These are phyloP conservation scores for Epinephelus fuscoguttatus DNA, from an alignment of 2,113 vertebrate genomes.

Conservation along the genomic window DNA sequence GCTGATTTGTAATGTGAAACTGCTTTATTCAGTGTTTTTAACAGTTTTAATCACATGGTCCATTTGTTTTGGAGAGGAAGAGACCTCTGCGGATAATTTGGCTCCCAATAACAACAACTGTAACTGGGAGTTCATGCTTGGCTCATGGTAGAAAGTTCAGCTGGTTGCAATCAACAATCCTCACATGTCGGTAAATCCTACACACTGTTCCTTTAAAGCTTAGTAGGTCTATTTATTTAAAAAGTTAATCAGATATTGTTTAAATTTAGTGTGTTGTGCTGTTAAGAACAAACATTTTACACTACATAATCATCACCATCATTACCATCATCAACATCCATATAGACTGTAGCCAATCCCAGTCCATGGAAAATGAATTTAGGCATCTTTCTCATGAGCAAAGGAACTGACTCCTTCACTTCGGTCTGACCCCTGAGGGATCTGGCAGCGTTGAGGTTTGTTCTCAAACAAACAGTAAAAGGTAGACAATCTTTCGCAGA, in stretches of 20 bases:
- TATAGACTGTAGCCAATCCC: neutral
- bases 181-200: too few relatives aligned
- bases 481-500: constrained; percentile 42
- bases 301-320: neutral
- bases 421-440: constrained; percentile 33
- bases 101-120: too few relatives aligned
- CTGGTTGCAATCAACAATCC: too few relatives aligned
- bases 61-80: too few relatives aligned
- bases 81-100: too few relatives aligned
- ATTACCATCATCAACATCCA: neutral
- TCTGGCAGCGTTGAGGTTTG: constrained; percentile 59
- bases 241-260: neutral
- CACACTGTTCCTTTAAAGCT: too few relatives aligned
- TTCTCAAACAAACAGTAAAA: constrained; percentile 86
- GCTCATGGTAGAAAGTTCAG: too few relatives aligned
- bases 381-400: constrained; percentile 55
- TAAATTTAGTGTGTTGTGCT: neutral
- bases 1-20: too few relatives aligned
- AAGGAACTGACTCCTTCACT: constrained; percentile 54
- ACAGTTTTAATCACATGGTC: too few relatives aligned
- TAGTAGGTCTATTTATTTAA: neutral
- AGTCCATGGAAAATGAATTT: constrained; percentile 24
- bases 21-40: too few relatives aligned
- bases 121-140: too few relatives aligned
- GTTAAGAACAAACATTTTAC: neutral